Conservation (phyloP, 2,113 vertebrate genomes). For the Xiphophorus maculatus region DNA sequence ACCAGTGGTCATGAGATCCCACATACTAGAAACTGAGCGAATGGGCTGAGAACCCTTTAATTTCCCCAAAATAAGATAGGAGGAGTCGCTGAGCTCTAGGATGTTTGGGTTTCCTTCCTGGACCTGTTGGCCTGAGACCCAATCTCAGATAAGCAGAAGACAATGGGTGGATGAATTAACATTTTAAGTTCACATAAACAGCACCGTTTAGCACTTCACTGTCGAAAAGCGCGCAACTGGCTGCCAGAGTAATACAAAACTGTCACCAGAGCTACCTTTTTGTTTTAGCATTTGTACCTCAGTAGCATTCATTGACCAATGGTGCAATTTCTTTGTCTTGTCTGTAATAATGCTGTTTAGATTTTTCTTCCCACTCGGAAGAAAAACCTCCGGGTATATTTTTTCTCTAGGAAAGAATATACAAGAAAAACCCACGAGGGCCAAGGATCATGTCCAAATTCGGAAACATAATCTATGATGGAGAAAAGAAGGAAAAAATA, state of each 20-base stretch:
- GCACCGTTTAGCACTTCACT: not conserved
- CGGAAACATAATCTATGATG: not conserved
- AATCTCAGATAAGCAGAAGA: not conserved
- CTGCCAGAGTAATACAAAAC: not conserved
- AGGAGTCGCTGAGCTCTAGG: too few species aligned
- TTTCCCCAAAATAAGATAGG: too few species aligned
- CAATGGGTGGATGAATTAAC: not conserved
- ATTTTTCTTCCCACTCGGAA: not conserved
- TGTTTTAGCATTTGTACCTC: conserved; percentile 8
- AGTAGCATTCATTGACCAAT: conserved; percentile 1
- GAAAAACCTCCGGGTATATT: not conserved
- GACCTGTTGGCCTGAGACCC: too few species aligned
- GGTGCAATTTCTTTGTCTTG: not conserved
- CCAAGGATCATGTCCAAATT: not conserved
- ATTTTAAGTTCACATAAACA: not conserved
- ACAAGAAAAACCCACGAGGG: not conserved
- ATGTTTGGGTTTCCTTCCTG: too few species aligned
- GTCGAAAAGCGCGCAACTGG: not conserved
- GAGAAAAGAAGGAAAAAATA: too few species aligned
- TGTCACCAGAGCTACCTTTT: not conserved
- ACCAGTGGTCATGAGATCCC: not conserved
- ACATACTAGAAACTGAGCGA: not conserved
- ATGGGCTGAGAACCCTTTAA: not conserved
- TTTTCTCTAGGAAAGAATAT: too few species aligned
- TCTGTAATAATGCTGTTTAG: conserved; percentile 9